Percentiles rank a stretch among this genome's conserved stretches.
Conservation (phyloP, 2,797 vertebrate genomes). For the Eulemur mongoz region DNA sequence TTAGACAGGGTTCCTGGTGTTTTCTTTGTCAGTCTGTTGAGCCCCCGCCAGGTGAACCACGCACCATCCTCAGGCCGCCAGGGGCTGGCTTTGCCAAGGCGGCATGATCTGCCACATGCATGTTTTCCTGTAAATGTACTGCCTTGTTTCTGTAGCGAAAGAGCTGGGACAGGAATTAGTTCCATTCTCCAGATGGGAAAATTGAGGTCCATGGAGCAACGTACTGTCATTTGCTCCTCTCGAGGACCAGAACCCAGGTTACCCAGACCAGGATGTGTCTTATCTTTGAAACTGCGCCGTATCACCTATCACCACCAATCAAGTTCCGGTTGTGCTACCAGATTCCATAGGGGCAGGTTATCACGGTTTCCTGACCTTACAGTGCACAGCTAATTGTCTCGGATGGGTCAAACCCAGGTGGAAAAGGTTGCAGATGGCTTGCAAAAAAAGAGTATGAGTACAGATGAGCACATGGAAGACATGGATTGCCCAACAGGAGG, state of each 20-base stretch:
- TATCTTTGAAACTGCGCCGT: neutral
- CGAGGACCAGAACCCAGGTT: neutral
- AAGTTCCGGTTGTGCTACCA: neutral
- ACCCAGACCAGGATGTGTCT: too few species aligned
- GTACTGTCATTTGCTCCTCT: neutral
- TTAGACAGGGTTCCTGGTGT: neutral
- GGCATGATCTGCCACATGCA: fast-evolving
- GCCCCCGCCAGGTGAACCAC: neutral
- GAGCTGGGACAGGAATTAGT: too few species aligned
- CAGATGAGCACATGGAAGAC: neutral
- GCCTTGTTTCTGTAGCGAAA: neutral
- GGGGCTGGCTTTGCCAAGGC: neutral
- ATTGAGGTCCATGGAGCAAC: neutral
- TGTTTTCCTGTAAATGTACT: neutral
- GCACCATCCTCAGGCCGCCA: fast-evolving
- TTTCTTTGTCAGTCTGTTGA: neutral
- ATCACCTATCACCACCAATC: neutral
- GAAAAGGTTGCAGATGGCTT: neutral
- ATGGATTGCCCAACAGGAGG: neutral
- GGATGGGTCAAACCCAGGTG: neutral
- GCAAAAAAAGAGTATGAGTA: neutral
- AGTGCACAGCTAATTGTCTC: neutral
- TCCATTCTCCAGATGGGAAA: neutral
- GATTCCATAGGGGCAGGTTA: fast-evolving
- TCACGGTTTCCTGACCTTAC: neutral